Conservation (phyloP, 2,797 vertebrate genomes). For the Typhlichthys subterraneus region DNA sequence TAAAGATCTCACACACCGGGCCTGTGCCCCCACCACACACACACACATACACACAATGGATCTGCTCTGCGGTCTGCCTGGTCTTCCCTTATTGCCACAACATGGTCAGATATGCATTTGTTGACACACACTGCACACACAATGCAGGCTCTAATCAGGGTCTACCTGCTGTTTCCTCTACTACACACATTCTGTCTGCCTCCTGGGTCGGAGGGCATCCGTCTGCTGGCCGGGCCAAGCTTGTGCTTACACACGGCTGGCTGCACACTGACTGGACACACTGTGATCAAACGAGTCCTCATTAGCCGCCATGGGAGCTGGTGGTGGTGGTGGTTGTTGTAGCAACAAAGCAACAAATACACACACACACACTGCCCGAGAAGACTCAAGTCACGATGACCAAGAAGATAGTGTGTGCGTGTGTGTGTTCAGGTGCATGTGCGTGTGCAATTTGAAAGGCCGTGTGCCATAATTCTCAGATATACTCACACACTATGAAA, state of each 20-base stretch:
- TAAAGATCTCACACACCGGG: constrained; percentile 58
- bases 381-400: constrained; percentile 11
- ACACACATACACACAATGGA: not conserved
- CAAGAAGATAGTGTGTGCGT: constrained; percentile 18
- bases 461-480: too few relatives aligned
- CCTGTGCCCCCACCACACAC: constrained; percentile 18
- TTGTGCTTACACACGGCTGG: constrained; percentile 8
- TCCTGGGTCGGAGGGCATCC: constrained; percentile 48
- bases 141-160: too few relatives aligned
- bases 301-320: constrained; percentile 33
- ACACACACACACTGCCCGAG: constrained; percentile 7
- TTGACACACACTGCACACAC: constrained; percentile 11
- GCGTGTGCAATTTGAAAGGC: too few relatives aligned
- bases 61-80: not conserved
- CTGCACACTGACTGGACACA: constrained; percentile 36
- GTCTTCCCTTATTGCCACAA: constrained; percentile 9
- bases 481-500: too few relatives aligned
- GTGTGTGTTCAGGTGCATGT: not conserved
- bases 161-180: constrained; percentile 2
- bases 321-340: constrained; percentile 37
- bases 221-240: constrained; percentile 34
- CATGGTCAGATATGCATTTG: constrained; percentile 11
- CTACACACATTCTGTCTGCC: constrained; percentile 36
- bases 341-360: constrained; percentile 49
- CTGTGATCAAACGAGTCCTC: constrained; percentile 44